Percentiles rank a stretch among this genome's conserved stretches.
These are phyloP conservation scores for Chaenogobius annularis DNA, from an alignment of 2,113 vertebrate genomes.

Conservation along the genomic window DNA sequence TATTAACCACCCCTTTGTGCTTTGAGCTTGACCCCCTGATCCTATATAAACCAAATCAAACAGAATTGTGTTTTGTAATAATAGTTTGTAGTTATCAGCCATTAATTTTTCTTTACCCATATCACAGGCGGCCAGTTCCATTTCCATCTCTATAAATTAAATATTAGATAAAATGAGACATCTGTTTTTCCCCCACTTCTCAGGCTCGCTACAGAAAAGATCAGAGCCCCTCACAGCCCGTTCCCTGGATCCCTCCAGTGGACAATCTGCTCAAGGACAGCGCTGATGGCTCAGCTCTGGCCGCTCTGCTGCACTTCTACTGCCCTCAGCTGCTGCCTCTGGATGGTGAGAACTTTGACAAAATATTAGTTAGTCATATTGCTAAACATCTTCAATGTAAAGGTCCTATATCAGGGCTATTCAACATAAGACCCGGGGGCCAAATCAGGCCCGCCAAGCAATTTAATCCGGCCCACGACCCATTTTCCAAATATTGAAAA, in stretches of 20 bases:
- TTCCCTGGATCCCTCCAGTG: conserved; percentile 91
- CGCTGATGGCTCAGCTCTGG: conserved; percentile 89
- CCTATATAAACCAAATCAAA: background rate
- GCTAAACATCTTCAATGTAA: too few species aligned
- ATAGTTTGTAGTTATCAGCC: background rate
- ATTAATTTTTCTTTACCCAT: background rate
- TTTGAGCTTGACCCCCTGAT: conserved; percentile 2
- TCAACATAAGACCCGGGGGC: too few species aligned
- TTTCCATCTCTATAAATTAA: background rate
- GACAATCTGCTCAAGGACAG: conserved; percentile 95
- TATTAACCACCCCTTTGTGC: conserved; percentile 11
- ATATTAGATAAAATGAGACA: background rate
- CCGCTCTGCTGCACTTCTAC: conserved; percentile 94
- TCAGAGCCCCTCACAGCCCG: conserved; percentile 81
- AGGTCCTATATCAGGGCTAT: too few species aligned
- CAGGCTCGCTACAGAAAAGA: conserved; percentile 97
- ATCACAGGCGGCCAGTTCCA: background rate
- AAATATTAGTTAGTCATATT: background rate
- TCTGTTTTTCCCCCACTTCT: background rate
- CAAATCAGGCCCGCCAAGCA: too few species aligned
- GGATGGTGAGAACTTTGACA: conserved; percentile 76
- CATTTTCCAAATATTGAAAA: too few species aligned
- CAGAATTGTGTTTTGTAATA: background rate
- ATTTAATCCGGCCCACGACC: too few species aligned
- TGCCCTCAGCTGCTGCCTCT: conserved; percentile 87